Evolutionary conservation across 2,888 invertebrate species (phyloP), one percentile per base, ranked within the genome.

Genomic region (Gisinianus flammeolus): DNA sequence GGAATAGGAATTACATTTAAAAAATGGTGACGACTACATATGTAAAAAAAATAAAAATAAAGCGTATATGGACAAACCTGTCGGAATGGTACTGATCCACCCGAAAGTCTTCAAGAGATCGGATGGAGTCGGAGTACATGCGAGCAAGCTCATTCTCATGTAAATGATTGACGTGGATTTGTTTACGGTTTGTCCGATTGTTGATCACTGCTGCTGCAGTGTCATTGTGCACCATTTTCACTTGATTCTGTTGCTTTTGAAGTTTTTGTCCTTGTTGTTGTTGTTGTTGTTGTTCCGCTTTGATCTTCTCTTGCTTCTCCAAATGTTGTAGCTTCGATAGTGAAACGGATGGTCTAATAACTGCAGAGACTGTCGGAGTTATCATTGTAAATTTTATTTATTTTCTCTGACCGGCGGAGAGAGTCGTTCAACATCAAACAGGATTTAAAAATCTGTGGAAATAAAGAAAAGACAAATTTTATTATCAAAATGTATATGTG

Each of bases 341-440:
- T 30, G 81, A 81, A 16, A 81, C 81, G 19, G 83, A 83, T 64
- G 81, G 80, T 78, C 83, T 68, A 54, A 83, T 81, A 3, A 83
- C 81, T 76, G 81, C 78, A 71, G 81, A 81, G 35, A 81, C 78
- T 22, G 81, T 79, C 33, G 83, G 83, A 16, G 83, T 83, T 24
- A 83, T 79, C 83, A 83, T 83, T 71, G 71, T 80, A n/a, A n/a
- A n/a, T 69, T 70, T n/a, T 35, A 22, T 44, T 58, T 71, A 44
- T 35, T 54, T 66, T 26, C 5, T 26, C 28, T 16, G 19, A 44
- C 12, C 2, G 44, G 44, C 12, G 19, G 12, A 44, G 19, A 44
- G 44, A 44, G 44, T 26, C 30, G 16, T 30, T 26, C 66, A 22
- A 24, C 31, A 12, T 24, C 44, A 22, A n/a, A 22, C 28, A 19